Conservation (phyloP, 2,113 vertebrate genomes). For the Neodontobutis hainanensis region DNA sequence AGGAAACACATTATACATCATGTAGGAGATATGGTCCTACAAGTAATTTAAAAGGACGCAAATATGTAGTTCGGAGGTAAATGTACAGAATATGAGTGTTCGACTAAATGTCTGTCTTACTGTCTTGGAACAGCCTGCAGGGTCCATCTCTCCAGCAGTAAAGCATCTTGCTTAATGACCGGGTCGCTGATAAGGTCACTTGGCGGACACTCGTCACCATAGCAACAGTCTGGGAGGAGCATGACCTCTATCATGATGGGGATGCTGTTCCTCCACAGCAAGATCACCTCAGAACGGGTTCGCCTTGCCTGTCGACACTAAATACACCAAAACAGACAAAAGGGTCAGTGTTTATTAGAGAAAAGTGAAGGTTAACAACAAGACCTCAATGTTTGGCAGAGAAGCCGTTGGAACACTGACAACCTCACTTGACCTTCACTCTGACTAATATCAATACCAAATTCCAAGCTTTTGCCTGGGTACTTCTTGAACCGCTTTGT, state of each 20-base stretch:
- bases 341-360: constrained; percentile 44
- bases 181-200: constrained; percentile 93
- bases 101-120: constrained; percentile 72
- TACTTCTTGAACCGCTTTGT: too few species aligned
- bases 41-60: not conserved
- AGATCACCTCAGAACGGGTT: constrained; percentile 91
- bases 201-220: constrained; percentile 91
- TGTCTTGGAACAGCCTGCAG: constrained; percentile 94
- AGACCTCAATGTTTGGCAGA: not conserved
- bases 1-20: too few species aligned
- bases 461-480: too few species aligned
- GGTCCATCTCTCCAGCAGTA: constrained; percentile 96
- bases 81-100: constrained; percentile 4
- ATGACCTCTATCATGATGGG: constrained; percentile 99
- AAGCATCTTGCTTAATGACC: constrained; percentile 93
- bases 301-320: constrained; percentile 95
- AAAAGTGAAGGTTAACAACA: constrained; percentile 9
- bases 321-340: constrained; percentile 35
- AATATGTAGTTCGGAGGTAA: not conserved
- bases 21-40: not conserved
- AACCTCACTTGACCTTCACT: too few species aligned
- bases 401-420: constrained; percentile 25
- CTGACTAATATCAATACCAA: too few species aligned
- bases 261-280: constrained; percentile 95
- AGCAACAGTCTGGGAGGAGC: constrained; percentile 98